Percentiles rank a stretch among this genome's conserved stretches.
Conservation (phyloP, 2,888 invertebrate genomes). For the Tetranychus piercei region DNA sequence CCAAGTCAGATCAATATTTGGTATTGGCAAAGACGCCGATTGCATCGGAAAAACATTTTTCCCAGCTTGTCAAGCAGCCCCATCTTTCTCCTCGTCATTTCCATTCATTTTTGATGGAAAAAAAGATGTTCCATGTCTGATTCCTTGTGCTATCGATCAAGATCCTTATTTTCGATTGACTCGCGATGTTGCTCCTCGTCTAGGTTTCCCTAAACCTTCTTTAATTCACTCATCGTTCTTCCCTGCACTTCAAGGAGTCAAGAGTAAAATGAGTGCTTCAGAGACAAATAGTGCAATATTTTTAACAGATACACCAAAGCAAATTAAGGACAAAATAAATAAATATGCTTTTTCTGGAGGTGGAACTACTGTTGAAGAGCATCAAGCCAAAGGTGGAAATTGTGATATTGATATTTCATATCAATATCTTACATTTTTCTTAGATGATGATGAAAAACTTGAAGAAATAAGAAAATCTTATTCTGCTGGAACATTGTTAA, state of each 20-base stretch:
- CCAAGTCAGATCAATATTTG: constrained; percentile 94
- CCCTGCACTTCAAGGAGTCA: constrained; percentile 84
- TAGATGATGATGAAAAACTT: constrained; percentile 73
- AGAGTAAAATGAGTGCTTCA: constrained; percentile 95
- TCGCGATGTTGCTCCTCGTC: constrained; percentile 81
- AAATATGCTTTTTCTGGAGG: constrained; percentile 98
- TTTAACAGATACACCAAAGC: constrained; percentile 81
- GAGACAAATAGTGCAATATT: constrained; percentile 81
- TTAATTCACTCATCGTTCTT: constrained; percentile 70
- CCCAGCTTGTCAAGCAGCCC: constrained; percentile 88
- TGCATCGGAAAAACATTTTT: constrained; percentile 91
- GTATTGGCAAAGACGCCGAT: constrained; percentile 75
- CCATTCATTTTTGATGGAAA: constrained; percentile 69
- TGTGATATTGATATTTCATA: constrained; percentile 86
- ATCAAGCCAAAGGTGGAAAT: constrained; percentile 60
- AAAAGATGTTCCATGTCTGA: constrained; percentile 58
- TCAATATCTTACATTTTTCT: constrained; percentile 81
- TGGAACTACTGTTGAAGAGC: constrained; percentile 76
- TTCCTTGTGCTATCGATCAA: constrained; percentile 91
- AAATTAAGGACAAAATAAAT: constrained; percentile 81
- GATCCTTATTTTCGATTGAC: constrained; percentile 99
- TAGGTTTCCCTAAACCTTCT: constrained; percentile 72
- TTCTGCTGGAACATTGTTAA: constrained; percentile 66
- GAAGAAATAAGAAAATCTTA: constrained; percentile 59
- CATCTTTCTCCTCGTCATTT: constrained; percentile 70